Percentiles rank a stretch among this genome's conserved stretches.
Evolutionary conservation across 2,888 invertebrate species (phyloP).

Genomic region (Zeuzera pyrina): DNA sequence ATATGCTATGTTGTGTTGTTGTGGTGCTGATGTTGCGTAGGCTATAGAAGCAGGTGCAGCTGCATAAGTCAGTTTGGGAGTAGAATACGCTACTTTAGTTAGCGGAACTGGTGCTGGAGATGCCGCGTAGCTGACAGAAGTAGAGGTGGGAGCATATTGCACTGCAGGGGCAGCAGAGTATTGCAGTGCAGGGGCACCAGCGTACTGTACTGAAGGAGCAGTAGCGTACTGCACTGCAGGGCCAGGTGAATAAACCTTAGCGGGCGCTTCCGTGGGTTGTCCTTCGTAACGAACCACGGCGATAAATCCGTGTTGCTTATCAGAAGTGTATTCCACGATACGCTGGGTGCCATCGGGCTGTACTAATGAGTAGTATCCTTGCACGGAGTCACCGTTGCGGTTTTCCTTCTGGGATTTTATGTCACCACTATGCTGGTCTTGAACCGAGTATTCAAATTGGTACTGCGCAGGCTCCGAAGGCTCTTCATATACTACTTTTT

Average conservation of each 20-base stretch:
- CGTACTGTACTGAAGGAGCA: slow-evolving; percentile 3
- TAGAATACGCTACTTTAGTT: slow-evolving; percentile 17
- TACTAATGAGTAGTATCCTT: slow-evolving; percentile 18
- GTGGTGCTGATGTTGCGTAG: slow-evolving; percentile 12
- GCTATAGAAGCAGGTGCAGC: slow-evolving; percentile 24
- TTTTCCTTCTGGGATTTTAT: slow-evolving; percentile 18
- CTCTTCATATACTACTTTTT: slow-evolving; percentile 27
- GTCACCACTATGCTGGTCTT: slow-evolving; percentile 19
- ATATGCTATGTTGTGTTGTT: slow-evolving; percentile 3
- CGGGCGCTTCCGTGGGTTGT: slow-evolving; percentile 9
- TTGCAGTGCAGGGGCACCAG: slow-evolving; percentile 3
- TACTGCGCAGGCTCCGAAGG: slow-evolving; percentile 11
- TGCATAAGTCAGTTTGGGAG: slow-evolving; percentile 31
- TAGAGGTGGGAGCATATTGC: not conserved
- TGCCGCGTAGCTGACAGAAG: slow-evolving; percentile 17
- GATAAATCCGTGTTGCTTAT: slow-evolving; percentile 20
- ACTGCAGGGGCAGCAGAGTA: not conserved
- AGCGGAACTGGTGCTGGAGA: slow-evolving; percentile 12
- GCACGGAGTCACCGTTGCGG: slow-evolving; percentile 17
- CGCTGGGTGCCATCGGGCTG: slow-evolving; percentile 18
- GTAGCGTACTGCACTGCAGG: slow-evolving; percentile 8
- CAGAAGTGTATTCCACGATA: slow-evolving; percentile 18
- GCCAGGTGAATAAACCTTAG: slow-evolving; percentile 4
- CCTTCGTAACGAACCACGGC: slow-evolving; percentile 19
- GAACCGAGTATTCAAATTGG: slow-evolving; percentile 18